Base-by-base conservation (phyloP, 2,113 vertebrate genomes). In the Ursus arctos region DNA sequence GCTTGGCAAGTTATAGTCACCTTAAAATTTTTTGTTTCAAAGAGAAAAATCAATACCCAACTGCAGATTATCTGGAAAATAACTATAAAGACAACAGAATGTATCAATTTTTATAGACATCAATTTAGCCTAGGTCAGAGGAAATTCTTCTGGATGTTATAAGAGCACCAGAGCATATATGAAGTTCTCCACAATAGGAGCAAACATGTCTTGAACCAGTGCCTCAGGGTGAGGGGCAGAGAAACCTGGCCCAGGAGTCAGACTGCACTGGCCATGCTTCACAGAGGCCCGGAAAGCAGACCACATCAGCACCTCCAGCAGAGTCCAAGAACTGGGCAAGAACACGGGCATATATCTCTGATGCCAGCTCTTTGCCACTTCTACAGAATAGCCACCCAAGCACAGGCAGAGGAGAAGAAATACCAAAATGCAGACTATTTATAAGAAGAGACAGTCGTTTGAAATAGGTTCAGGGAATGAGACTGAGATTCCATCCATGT, bases 221-320 rank as follows among this genome's bases (percentile, higher is more conserved):
- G 6, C 1, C 1, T n/a, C 22, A 26, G 15, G 5, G 2, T 7
- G 10, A 33, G n/a, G 24, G 26, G 8, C 22, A 61, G 33, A 2
- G 4, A 10, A 12, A 31, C 7, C 6, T 26, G 24, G 19, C 14
- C 47, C 13, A 5, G n/a, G 12, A 4, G 0, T 31, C 9, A 3
- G 11, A 12, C 10, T 28, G 15, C 28, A 47, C 59, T 36, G 10
- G 55, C 6, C 43, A 86, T 9, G 24, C 13, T 22, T 85, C 16
- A 36, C 69, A 33, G 81, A 76, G 10, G 11, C 28, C 15, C 1
- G 4, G 28, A 65, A 15, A 55, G 24, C 59, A 31, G 49, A 40
- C 1, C 12, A 69, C 49, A 49, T 1, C 16, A 57, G 28, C n/a
- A 33, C 33, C 15, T 55, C 4, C 18, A 14, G 76, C 0, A 5